These are phyloP conservation scores for Melanchra persicariae DNA, from an alignment of 2,888 invertebrate genomes.

Conservation along the genomic window DNA sequence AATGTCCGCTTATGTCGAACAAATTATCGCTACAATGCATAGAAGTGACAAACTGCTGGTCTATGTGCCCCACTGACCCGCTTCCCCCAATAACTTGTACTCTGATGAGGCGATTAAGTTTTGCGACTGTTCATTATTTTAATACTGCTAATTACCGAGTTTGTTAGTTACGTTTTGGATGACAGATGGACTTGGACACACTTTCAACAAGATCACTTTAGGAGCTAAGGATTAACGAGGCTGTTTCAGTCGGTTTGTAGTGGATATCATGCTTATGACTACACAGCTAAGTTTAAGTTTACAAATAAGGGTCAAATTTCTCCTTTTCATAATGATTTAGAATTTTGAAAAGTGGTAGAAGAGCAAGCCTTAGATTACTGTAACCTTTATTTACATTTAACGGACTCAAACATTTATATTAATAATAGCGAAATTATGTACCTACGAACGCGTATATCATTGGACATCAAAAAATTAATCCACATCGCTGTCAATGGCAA, in stretches of 20 bases:
- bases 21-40: slow-evolving; percentile 37
- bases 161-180: background rate
- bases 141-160: slow-evolving; percentile 12
- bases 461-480: too few species aligned
- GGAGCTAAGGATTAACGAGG: background rate
- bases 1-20: slow-evolving; percentile 8
- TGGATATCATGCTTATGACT: background rate
- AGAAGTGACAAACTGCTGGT: slow-evolving; percentile 35
- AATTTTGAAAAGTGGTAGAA: too few species aligned
- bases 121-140: slow-evolving; percentile 20
- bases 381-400: too few species aligned
- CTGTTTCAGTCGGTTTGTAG: background rate
- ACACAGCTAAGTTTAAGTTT: background rate
- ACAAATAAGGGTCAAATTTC: too few species aligned
- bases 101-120: slow-evolving; percentile 30
- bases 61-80: slow-evolving; percentile 50
- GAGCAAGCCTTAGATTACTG: too few species aligned
- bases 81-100: slow-evolving; percentile 44
- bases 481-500: too few species aligned
- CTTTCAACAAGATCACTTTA: background rate
- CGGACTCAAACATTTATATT: too few species aligned
- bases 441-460: too few species aligned
- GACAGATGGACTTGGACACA: background rate
- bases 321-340: background rate
- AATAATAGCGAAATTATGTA: too few species aligned